Evolutionary conservation across 1,140 invertebrate species (phyloP).

Genomic region (Ceratosolen fusciceps): DNA sequence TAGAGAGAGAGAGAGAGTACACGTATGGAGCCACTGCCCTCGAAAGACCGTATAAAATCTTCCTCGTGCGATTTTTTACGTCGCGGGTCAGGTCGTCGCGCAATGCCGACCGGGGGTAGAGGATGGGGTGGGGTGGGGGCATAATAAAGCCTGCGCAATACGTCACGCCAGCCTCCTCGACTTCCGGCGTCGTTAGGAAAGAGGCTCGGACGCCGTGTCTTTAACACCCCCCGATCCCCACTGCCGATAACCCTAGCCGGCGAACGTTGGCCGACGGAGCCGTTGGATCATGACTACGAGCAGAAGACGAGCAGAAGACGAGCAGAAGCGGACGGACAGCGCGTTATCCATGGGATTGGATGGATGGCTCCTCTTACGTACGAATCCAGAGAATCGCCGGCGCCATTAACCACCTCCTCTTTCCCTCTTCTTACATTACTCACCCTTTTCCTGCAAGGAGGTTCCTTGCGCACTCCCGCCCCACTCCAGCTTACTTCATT

Average conservation of each 20-base stretch:
- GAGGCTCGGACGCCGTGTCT: background rate
- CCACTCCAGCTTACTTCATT: no score
- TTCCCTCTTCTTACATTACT: no score
- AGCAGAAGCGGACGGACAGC: background rate
- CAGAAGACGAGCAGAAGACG: background rate
- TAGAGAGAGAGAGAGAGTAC: no score
- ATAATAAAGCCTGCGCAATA: conserved; percentile 49
- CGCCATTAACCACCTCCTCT: conserved; percentile 22
- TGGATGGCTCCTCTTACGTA: background rate
- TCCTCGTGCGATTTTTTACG: conserved; percentile 23
- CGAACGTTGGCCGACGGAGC: conserved; percentile 15
- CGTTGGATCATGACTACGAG: background rate
- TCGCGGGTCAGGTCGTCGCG: background rate
- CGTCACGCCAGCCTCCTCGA: conserved; percentile 43
- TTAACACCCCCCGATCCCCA: background rate
- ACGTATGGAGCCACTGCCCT: background rate
- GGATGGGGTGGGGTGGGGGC: no score
- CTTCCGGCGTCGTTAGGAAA: conserved; percentile 42
- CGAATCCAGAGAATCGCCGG: conserved; percentile 13
- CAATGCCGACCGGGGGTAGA: background rate
- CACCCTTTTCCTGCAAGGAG: no score
- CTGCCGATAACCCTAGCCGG: background rate
- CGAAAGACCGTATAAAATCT: background rate
- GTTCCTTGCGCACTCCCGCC: no score
- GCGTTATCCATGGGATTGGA: conserved; percentile 4